Base-by-base conservation (phyloP, 2,113 vertebrate species). In the Piaya cayana region DNA sequence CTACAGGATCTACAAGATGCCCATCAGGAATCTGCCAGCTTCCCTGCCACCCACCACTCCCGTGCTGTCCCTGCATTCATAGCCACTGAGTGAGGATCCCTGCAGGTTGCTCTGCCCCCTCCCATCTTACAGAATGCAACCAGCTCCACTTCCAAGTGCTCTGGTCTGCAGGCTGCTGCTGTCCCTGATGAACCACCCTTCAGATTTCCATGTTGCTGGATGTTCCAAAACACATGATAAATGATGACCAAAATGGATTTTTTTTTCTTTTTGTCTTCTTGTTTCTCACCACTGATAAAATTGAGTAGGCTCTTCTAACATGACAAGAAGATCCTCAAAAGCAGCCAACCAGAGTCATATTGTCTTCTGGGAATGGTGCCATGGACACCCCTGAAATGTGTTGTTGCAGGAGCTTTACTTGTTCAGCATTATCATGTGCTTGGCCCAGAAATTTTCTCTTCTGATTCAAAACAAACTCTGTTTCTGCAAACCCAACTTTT, bases 331-430 rank as follows among this genome's bases (percentile, higher is more conserved):
- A 70, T 23, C 23, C 23, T 62, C 39, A 39, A 39, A 39, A 39
- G 39, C 63, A 71, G 47, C 36, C 42, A 88, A 0, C 4, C 5
- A 62, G 26, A 29, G 50, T 6, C 65, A 25, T 15, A 27, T 52
- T 60, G 53, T 86, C 6, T 50, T 85, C 37, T 56, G 45, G 45
- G 39, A 70, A 52, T 23, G 70, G 30, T 1, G 6, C 8, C 27
- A 67, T 0, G 0, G 20, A 11, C 36, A 43, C 32, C 23, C 56
- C 21, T 32, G 25, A 53, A 53, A 63, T 5, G 2, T 70, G 10
- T n/a, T 85, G 30, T 82, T 94, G 30, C 9, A 42, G 42, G 12
- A 39, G n/a, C 53, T 62, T 4, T 26, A 2, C 62, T 75, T 67
- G 13, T 17, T 53, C 42, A 10, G 3, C 9, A 13, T 43, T 79